Percentiles rank a stretch among this genome's conserved stretches.
phyloP scores from a whole-genome alignment of 2,888 invertebrate genomes.

The Nomada fucata region DNA sequence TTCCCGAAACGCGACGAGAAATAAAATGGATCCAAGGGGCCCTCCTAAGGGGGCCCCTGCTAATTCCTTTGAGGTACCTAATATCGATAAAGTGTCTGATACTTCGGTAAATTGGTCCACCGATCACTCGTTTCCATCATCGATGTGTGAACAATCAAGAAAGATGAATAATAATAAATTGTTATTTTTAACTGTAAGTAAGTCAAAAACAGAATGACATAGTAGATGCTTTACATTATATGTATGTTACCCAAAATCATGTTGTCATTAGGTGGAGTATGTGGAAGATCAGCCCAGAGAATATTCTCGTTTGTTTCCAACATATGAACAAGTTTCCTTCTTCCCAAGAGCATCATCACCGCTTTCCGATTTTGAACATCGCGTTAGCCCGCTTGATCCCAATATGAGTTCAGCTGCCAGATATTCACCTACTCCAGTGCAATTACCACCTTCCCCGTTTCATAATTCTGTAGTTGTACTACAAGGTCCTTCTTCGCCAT shows the following conservation, averaged over 20 bases:
- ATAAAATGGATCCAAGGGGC: slow-evolving; percentile 82
- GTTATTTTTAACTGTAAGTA: slow-evolving; percentile 80
- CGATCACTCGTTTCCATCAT: slow-evolving; percentile 72
- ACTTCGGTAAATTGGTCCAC: slow-evolving; percentile 75
- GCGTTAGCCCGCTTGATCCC: slow-evolving; percentile 82
- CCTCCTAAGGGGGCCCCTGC: slow-evolving; percentile 84
- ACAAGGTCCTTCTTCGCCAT: slow-evolving; percentile 81
- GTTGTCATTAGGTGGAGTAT: slow-evolving; percentile 78
- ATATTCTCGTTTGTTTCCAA: slow-evolving; percentile 80
- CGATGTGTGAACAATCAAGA: slow-evolving; percentile 75
- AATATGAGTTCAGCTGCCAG: slow-evolving; percentile 87
- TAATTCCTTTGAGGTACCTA: slow-evolving; percentile 78
- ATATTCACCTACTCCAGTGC: slow-evolving; percentile 86
- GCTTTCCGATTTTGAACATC: slow-evolving; percentile 82
- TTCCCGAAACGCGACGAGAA: slow-evolving; percentile 58
- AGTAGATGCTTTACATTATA: background rate
- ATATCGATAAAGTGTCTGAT: slow-evolving; percentile 77
- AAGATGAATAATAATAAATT: slow-evolving; percentile 80
- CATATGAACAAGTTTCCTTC: slow-evolving; percentile 81
- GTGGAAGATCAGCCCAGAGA: slow-evolving; percentile 81
- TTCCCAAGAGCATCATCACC: slow-evolving; percentile 81
- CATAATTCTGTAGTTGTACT: slow-evolving; percentile 81
- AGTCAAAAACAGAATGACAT: background rate
- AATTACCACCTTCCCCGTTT: slow-evolving; percentile 80
- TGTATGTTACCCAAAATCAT: background rate